Conservation (phyloP, 2,113 vertebrate species). For the Ictalurus punctatus region DNA sequence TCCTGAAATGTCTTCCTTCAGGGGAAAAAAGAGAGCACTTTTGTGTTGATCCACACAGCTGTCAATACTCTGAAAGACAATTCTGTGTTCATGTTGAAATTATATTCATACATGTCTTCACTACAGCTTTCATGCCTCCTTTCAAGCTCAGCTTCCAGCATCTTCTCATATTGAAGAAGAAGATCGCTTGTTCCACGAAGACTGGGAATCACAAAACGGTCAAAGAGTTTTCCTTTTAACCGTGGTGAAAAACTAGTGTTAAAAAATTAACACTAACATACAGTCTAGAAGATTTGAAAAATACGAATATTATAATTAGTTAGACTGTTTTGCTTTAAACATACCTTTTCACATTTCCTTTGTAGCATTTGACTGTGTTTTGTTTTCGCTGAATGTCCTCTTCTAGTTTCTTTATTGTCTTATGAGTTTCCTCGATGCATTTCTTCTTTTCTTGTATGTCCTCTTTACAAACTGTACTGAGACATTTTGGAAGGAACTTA, state of each 20-base stretch:
- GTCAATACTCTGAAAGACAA: neutral
- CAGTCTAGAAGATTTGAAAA: neutral
- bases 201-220: slow-evolving; percentile 47
- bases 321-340: neutral
- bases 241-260: neutral
- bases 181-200: slow-evolving; percentile 59
- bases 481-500: neutral
- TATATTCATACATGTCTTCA: slow-evolving; percentile 61
- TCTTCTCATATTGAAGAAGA: slow-evolving; percentile 69
- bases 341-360: slow-evolving; percentile 66
- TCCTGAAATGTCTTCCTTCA: slow-evolving; percentile 68
- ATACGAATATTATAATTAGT: neutral
- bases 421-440: slow-evolving; percentile 48
- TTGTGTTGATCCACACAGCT: neutral
- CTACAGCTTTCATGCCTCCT: slow-evolving; percentile 60
- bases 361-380: slow-evolving; percentile 57
- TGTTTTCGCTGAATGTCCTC: slow-evolving; percentile 62
- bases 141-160: slow-evolving; percentile 67
- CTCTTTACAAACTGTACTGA: slow-evolving; percentile 59
- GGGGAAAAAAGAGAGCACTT: slow-evolving; percentile 4
- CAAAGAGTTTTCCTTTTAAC: neutral
- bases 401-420: slow-evolving; percentile 58
- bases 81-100: neutral
- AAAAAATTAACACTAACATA: neutral
- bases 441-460: slow-evolving; percentile 61